Conservation (phyloP, 2,797 vertebrate genomes). For the Sebastes oblongus region DNA sequence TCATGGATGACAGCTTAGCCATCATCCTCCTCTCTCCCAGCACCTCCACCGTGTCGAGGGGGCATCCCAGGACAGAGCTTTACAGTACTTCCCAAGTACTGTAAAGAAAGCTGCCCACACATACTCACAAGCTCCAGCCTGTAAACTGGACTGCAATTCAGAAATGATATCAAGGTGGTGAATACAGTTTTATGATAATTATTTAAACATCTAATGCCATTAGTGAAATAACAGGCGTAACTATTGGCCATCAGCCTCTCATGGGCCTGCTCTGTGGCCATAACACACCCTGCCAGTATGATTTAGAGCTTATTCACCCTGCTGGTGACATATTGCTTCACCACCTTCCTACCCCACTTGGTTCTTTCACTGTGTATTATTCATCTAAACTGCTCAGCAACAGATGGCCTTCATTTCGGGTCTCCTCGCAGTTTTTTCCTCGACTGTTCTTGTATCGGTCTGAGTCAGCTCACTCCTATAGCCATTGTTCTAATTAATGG, state of each 20-base stretch:
- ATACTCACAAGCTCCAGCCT: neutral
- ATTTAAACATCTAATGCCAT: neutral
- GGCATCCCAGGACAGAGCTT: no score
- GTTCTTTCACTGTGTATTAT: constrained; percentile 52
- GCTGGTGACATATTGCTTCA: constrained; percentile 46
- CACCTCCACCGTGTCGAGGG: no score
- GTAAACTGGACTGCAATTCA: neutral
- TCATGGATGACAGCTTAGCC: no score
- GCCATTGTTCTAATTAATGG: constrained; percentile 9
- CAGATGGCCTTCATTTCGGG: constrained; percentile 49
- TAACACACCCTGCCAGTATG: constrained; percentile 42
- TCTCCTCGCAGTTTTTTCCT: constrained; percentile 11
- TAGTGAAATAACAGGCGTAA: neutral
- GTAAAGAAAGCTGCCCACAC: neutral
- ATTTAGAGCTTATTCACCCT: constrained; percentile 46
- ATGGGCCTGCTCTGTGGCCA: constrained; percentile 16
- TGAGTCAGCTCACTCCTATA: constrained; percentile 31
- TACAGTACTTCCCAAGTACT: neutral
- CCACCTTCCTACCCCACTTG: constrained; percentile 45
- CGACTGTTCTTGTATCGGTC: constrained; percentile 8
- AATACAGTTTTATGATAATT: neutral
- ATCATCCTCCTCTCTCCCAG: no score
- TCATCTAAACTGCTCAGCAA: constrained; percentile 53
- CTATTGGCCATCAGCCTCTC: constrained; percentile 26
- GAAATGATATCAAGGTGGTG: neutral